These are phyloP conservation scores for Colistium nudipinnis DNA, from an alignment of 2,113 vertebrate species.

Conservation along the genomic window DNA sequence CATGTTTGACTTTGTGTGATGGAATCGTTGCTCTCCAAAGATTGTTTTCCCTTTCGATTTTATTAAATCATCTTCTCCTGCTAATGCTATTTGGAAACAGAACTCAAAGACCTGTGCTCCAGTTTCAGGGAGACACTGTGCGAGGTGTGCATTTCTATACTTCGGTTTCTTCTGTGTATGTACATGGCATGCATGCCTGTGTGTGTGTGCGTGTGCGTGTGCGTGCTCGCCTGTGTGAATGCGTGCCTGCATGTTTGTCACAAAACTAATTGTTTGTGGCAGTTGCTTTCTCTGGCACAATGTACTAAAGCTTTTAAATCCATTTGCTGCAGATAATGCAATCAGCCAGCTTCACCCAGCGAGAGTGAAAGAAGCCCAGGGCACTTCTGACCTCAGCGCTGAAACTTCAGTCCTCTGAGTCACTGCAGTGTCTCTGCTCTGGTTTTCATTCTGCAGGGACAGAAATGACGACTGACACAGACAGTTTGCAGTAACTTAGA, in stretches of 20 bases:
- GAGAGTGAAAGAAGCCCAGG: conserved; percentile 40
- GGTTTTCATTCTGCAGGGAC: conserved; percentile 27
- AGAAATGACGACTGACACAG: conserved; percentile 5
- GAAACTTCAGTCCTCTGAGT: conserved; percentile 45
- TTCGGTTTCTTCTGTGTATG: background rate
- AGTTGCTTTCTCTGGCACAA: conserved; percentile 63
- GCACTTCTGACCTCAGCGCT: conserved; percentile 55
- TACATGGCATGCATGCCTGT: background rate
- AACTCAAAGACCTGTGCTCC: conserved; percentile 45
- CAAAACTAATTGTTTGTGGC: conserved; percentile 66
- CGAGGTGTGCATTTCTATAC: background rate
- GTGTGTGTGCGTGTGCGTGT: background rate
- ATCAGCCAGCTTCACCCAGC: conserved; percentile 51
- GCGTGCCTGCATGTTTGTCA: conserved; percentile 54
- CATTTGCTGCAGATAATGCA: conserved; percentile 64
- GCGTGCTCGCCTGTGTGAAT: background rate
- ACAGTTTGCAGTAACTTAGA: background rate
- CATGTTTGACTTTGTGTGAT: conserved; percentile 8
- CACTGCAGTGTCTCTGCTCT: conserved; percentile 47
- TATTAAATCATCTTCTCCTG: conserved; percentile 50
- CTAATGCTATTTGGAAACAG: conserved; percentile 57
- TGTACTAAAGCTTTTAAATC: conserved; percentile 71
- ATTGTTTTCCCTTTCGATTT: conserved; percentile 44
- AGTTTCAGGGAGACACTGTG: conserved; percentile 42
- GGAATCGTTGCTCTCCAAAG: conserved; percentile 32